Evolutionary conservation across 2,797 vertebrate species (phyloP).

Genomic region (Streptopelia turtur): DNA sequence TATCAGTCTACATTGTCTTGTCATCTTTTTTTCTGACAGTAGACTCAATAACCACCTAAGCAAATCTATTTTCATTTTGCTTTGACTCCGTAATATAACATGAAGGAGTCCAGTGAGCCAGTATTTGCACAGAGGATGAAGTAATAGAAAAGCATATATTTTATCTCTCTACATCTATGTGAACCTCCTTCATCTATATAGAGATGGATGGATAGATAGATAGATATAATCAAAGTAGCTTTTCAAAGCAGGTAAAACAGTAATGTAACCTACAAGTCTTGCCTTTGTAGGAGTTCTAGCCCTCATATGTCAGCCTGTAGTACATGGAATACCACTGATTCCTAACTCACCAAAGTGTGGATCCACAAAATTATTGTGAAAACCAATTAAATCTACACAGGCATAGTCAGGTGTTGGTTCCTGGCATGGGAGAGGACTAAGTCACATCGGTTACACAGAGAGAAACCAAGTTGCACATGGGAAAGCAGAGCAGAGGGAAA

Average conservation of each 20-base stretch:
- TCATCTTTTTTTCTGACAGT: background rate
- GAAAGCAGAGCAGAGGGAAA: background rate
- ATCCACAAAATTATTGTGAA: background rate
- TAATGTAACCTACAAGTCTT: background rate
- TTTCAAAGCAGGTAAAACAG: background rate
- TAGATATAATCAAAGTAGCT: background rate
- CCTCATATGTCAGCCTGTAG: background rate
- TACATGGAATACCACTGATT: background rate
- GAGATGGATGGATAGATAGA: background rate
- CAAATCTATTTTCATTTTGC: background rate
- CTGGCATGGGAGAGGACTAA: background rate
- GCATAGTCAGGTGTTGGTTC: background rate
- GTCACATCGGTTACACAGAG: background rate
- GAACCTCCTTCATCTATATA: background rate
- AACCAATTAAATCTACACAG: background rate
- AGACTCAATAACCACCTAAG: background rate
- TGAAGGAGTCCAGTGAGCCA: background rate
- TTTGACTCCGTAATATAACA: background rate
- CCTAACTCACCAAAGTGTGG: background rate
- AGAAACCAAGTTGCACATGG: background rate
- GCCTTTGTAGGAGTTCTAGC: background rate
- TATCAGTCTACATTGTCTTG: background rate
- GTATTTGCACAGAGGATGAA: background rate
- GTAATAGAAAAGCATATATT: background rate
- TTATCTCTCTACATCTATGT: background rate